Evolutionary conservation across 2,113 vertebrate species (phyloP).

Genomic region (Camelus dromedarius): DNA sequence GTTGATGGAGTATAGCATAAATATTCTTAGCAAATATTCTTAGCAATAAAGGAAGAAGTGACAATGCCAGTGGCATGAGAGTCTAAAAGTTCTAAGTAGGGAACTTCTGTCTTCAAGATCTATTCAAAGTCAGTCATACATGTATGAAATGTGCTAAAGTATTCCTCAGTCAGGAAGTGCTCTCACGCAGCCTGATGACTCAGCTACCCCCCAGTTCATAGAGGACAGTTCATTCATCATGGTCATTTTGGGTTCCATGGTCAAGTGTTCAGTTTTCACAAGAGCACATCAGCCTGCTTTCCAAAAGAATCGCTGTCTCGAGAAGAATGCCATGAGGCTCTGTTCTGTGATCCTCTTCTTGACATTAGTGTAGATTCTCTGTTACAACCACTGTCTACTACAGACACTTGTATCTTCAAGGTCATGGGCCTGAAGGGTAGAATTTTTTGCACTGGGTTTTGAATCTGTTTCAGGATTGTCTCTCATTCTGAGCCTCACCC

Average conservation of each 20-base stretch:
- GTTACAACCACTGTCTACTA: not conserved
- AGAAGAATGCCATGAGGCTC: not conserved
- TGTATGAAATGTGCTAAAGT: not conserved
- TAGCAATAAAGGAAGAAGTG: not conserved
- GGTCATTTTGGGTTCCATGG: not conserved
- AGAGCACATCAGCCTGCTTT: not conserved
- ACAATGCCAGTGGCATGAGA: not conserved
- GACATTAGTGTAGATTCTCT: not conserved
- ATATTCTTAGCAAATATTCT: not conserved
- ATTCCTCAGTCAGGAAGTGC: not conserved
- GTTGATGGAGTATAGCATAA: not conserved
- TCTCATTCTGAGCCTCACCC: not conserved
- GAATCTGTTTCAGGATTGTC: not conserved
- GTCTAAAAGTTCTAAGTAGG: not conserved
- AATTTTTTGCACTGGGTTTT: not conserved
- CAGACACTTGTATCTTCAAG: not conserved
- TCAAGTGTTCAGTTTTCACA: not conserved
- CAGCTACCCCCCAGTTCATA: not conserved
- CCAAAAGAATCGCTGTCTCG: not conserved
- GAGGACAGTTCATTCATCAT: not conserved
- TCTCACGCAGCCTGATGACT: not conserved
- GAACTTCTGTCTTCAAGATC: not conserved
- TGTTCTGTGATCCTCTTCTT: not conserved
- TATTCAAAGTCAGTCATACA: not conserved
- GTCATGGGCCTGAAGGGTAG: not conserved